Evolutionary conservation across 2,113 vertebrate species (phyloP).

Genomic region (Cisticola juncidis): DNA sequence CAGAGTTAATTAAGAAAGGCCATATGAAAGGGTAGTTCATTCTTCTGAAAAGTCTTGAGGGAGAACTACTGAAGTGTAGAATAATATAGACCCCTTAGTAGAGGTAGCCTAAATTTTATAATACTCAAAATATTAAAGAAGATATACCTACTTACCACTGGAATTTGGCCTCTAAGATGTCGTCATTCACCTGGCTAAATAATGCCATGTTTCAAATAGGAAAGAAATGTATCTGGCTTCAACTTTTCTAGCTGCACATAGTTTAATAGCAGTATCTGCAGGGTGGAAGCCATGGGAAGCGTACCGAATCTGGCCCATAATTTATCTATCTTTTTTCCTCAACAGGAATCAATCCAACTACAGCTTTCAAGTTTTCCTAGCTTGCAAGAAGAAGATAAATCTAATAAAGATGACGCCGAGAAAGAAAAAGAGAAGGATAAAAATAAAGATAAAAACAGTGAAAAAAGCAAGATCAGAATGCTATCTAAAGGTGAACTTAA

Average conservation of each 20-base stretch:
- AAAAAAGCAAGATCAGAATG: constrained; percentile 84
- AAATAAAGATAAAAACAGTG: constrained; percentile 79
- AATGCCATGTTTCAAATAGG: constrained; percentile 33
- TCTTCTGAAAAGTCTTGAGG: neutral
- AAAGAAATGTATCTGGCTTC: constrained; percentile 68
- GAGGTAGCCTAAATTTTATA: neutral
- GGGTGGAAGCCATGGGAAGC: constrained; percentile 38
- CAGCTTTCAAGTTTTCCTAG: constrained; percentile 79
- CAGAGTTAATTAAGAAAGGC: neutral
- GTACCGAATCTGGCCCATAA: constrained; percentile 56
- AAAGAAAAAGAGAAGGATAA: constrained; percentile 84
- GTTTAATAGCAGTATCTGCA: constrained; percentile 11
- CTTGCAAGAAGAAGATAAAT: constrained; percentile 82
- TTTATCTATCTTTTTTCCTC: constrained; percentile 59
- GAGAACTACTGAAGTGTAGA: neutral
- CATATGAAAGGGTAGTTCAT: neutral
- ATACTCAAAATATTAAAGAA: neutral
- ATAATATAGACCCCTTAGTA: neutral
- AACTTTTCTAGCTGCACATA: constrained; percentile 33
- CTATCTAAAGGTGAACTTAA: constrained; percentile 88
- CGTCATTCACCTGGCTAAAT: neutral
- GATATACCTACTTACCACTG: neutral
- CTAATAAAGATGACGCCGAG: constrained; percentile 83
- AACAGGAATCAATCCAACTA: constrained; percentile 82
- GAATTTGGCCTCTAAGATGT: neutral